Evolutionary conservation across 1,140 invertebrate genomes (phyloP).

Genomic region (Diuraphis noxia): DNA sequence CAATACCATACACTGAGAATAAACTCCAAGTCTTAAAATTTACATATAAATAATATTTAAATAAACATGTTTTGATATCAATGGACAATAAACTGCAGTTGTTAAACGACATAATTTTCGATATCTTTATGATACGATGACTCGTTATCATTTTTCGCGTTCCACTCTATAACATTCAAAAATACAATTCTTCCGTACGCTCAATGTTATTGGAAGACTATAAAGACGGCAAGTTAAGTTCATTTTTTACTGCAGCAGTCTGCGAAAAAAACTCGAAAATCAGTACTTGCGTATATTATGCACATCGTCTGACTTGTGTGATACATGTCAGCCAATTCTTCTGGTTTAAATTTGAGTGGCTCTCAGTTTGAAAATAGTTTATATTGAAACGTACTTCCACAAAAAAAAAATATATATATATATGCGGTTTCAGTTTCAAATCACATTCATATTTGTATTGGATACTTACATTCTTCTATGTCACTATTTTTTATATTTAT

Average conservation of each 20-base stretch:
- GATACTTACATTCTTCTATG: neutral
- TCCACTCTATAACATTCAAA: neutral
- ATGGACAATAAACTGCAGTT: neutral
- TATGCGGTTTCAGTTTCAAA: neutral
- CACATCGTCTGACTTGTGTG: neutral
- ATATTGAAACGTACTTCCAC: neutral
- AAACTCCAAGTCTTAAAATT: neutral
- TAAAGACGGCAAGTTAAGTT: neutral
- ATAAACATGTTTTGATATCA: neutral
- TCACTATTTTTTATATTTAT: neutral
- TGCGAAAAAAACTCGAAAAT: neutral
- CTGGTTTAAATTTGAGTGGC: neutral
- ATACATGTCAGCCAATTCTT: neutral
- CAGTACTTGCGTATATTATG: neutral
- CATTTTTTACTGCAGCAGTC: neutral
- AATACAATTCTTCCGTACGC: neutral
- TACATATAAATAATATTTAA: neutral
- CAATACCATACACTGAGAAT: neutral
- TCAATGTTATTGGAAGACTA: neutral
- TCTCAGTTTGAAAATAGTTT: constrained; percentile 1
- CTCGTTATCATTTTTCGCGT: neutral
- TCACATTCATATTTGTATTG: neutral
- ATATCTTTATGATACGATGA: no score
- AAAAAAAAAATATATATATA: neutral
- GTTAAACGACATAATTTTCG: neutral